phyloP scores from a whole-genome alignment of 1,140 invertebrate species.

The Steinernema feltiae region DNA sequence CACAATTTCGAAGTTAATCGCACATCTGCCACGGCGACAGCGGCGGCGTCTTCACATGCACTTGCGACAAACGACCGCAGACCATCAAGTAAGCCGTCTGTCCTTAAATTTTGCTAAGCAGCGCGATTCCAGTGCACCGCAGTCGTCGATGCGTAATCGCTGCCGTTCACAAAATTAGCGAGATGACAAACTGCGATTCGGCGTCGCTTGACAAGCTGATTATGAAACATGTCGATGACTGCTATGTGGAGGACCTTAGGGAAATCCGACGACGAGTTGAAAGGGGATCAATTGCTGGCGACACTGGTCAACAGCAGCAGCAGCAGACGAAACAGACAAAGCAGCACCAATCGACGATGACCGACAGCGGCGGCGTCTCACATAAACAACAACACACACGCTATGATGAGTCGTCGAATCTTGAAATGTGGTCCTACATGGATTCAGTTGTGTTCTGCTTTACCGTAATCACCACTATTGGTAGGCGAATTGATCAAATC shows the following conservation, averaged over 20 bases:
- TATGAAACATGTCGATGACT: constrained; percentile 24
- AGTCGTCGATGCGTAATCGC: constrained; percentile 13
- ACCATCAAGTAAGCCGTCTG: constrained; percentile 4
- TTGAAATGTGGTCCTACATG: constrained; percentile 25
- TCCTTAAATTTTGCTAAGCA: constrained; percentile 16
- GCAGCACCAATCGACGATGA: constrained; percentile 1
- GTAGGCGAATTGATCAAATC: constrained; percentile 10
- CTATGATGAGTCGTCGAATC: not conserved
- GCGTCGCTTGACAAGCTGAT: constrained; percentile 8
- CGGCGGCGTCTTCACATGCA: not conserved
- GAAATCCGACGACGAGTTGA: not conserved
- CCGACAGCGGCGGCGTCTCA: not conserved
- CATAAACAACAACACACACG: not conserved
- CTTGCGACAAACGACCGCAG: constrained; percentile 18
- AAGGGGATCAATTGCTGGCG: not conserved
- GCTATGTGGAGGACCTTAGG: constrained; percentile 23
- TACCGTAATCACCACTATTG: constrained; percentile 40
- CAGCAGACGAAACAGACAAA: no score
- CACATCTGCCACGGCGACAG: constrained; percentile 3
- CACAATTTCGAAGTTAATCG: not conserved
- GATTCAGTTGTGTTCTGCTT: constrained; percentile 37
- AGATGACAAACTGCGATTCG: constrained; percentile 24
- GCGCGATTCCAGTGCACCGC: not conserved
- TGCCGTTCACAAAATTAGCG: constrained; percentile 21
- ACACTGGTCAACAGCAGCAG: not conserved